A percentile compares a stretch with the other conserved stretches of the same genome.
These are phyloP conservation scores for Sebastes vulpes DNA, from an alignment of 2,797 vertebrate species.

Conservation along the genomic window DNA sequence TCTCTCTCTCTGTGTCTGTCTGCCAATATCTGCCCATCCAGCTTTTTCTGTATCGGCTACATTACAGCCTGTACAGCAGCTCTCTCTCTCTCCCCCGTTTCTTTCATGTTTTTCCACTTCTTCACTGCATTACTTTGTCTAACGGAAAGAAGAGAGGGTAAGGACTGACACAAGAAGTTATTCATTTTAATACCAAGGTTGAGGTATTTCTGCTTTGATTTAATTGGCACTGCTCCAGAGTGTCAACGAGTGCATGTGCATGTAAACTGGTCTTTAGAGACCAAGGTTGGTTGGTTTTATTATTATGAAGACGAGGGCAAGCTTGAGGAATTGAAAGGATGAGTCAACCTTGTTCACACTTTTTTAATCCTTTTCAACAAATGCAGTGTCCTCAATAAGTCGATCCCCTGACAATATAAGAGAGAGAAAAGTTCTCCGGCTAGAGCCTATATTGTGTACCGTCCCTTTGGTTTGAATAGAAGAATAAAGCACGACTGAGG, in stretches of 20 bases:
- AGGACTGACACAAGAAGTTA: slow-evolving; percentile 12
- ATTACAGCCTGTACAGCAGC: slow-evolving; percentile 2
- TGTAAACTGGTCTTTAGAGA: slow-evolving; percentile 54
- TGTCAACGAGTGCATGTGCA: slow-evolving; percentile 15
- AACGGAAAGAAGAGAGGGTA: neutral
- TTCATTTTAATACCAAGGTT: slow-evolving; percentile 46
- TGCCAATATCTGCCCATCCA: slow-evolving; percentile 45
- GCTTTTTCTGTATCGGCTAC: slow-evolving; percentile 26
- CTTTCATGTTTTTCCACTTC: slow-evolving; percentile 3
- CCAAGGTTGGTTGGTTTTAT: slow-evolving; percentile 54
- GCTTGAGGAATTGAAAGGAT: slow-evolving; percentile 47
- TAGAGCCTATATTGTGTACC: neutral
- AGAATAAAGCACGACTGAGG: neutral
- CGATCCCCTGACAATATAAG: neutral
- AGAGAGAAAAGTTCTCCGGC: neutral
- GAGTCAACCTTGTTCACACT: slow-evolving; percentile 35
- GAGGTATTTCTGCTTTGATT: slow-evolving; percentile 34
- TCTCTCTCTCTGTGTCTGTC: slow-evolving; percentile 18
- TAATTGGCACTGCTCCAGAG: slow-evolving; percentile 17
- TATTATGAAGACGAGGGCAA: slow-evolving; percentile 3
- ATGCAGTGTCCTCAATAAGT: neutral
- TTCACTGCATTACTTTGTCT: slow-evolving; percentile 8
- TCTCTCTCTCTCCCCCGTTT: neutral
- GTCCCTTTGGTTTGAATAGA: neutral
- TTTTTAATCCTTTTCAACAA: slow-evolving; percentile 14